A percentile compares a stretch with the other conserved stretches of the same genome.
Evolutionary conservation across 2,888 invertebrate genomes (phyloP).

Genomic region (Deilephila elpenor): DNA sequence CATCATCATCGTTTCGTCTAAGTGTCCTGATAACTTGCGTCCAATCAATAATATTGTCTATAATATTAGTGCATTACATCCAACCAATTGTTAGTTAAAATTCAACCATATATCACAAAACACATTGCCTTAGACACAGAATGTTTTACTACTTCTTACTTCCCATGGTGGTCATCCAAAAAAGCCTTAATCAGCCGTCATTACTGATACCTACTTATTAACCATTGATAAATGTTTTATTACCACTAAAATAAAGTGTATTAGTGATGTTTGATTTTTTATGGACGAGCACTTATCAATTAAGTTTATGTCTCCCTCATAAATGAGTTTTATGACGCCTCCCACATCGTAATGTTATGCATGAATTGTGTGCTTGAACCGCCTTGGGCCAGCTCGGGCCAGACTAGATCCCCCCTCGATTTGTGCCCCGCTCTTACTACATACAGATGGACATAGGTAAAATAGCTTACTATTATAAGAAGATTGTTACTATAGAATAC

Average conservation of each 20-base stretch:
- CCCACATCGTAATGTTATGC: slow-evolving; percentile 26
- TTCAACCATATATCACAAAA: too few species aligned
- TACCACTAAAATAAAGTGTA: neutral
- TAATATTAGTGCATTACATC: too few species aligned
- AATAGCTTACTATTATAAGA: too few species aligned
- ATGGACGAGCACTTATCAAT: slow-evolving; percentile 23
- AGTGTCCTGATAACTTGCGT: too few species aligned
- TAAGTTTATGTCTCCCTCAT: slow-evolving; percentile 22
- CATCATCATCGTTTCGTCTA: too few species aligned
- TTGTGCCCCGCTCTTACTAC: neutral
- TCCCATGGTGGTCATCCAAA: neutral
- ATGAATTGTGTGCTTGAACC: slow-evolving; percentile 7
- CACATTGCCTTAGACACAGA: neutral
- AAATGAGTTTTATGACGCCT: slow-evolving; percentile 26
- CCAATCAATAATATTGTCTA: too few species aligned
- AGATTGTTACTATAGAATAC: too few species aligned
- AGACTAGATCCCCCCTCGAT: slow-evolving; percentile 10
- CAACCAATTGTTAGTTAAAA: too few species aligned
- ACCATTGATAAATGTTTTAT: slow-evolving; percentile 3
- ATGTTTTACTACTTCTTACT: neutral
- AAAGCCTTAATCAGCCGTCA: neutral
- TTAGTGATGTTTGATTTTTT: neutral
- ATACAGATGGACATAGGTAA: neutral
- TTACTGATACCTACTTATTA: slow-evolving; percentile 6
- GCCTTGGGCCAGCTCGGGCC: slow-evolving; percentile 12